Percentiles rank a stretch among this genome's conserved stretches.
These are phyloP conservation scores for human DNA, from an alignment of 2,113 vertebrate genomes.

Conservation along the genomic window GRCh38 chr11:24809501-24810000, in stretches of 20 bases:
- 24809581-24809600: background rate
- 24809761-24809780: too few species aligned
- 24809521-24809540: background rate
- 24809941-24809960: background rate
- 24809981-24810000: background rate
- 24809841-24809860: background rate
- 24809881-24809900: background rate
- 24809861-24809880: background rate
- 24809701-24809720: background rate
- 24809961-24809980: background rate
- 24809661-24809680: background rate
- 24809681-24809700: background rate
- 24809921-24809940: background rate
- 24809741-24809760: background rate
- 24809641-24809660: background rate
- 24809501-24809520: background rate
- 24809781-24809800: background rate
- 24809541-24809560: background rate
- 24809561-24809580: background rate
- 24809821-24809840: background rate
- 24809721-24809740: background rate
- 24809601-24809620: background rate
- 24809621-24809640: background rate
- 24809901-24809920: constrained; percentile 13
- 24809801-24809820: background rate